Base-by-base conservation (phyloP, 2,113 vertebrate species). In the Arvicanthis niloticus region DNA sequence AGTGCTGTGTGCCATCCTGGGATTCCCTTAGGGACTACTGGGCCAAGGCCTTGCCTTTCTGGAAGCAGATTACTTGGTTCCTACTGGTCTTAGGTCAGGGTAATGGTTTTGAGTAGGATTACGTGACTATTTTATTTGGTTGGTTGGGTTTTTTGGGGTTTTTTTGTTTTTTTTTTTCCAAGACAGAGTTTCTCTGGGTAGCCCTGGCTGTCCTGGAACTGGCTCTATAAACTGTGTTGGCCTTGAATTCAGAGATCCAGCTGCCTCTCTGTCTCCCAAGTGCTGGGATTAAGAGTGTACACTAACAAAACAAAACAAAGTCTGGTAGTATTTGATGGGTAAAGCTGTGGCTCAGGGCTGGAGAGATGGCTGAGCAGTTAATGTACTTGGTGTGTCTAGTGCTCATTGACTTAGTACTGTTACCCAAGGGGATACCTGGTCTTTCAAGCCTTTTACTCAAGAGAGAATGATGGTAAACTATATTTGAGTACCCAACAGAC, bases 341-440 rank as follows among this genome's bases (percentile, higher is more conserved):
- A 19, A 72, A 68, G 51, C 75, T 53, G 8, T 26, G 21, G 45
- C 82, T 85, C 26, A 31, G 3, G n/a, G 56, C 6, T 81, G 11
- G 51, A 80, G 12, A 19, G 11, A 60, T n/a, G 80, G n/a, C 24
- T 62, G n/a, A 84, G 81, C n/a, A 84, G 22, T 62, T 17, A 62
- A 82, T 1, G 12, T 98, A 92, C 75, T 16, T 88, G 81, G 97
- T 82, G 88, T 89, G 68, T 84, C 98, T 98, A 88, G 98, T 88
- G 98, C 91, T 96, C 88, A 89, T 40, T 45, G 0, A 2, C 68
- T 93, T 51, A 96, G 40, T 53, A 0, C 16, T 31, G 3, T 26
- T 0, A 16, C 8, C 24, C 15, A 0, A 22, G 42, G 8, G 0
- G 0, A 15, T 19, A 51, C 15, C 0, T 24, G 53, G 40, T 58